phyloP scores from a whole-genome alignment of 2,888 invertebrate species.

The Pollenia labialis region DNA sequence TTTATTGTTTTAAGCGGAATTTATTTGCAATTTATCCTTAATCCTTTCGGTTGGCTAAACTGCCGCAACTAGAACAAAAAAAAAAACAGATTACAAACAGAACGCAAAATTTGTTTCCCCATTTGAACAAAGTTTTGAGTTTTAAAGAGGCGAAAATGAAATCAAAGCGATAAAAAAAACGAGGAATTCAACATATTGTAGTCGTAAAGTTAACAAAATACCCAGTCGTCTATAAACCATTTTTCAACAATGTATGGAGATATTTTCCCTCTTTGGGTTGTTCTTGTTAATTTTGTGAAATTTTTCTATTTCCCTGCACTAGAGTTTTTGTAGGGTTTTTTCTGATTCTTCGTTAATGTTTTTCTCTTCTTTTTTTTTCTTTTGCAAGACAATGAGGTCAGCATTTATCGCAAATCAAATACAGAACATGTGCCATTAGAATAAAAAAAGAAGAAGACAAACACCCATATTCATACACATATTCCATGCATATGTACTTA shows the following conservation, averaged over 20 bases:
- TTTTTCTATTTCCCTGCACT: slow-evolving; percentile 5
- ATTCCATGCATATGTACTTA: background rate
- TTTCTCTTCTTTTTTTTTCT: slow-evolving; percentile 35
- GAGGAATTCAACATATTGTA: slow-evolving; percentile 13
- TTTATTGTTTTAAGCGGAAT: slow-evolving; percentile 53
- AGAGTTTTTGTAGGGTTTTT: slow-evolving; percentile 3
- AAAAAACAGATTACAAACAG: background rate
- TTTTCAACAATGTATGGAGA: slow-evolving; percentile 17
- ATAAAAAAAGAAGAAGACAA: slow-evolving; percentile 5
- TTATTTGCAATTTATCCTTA: slow-evolving; percentile 56
- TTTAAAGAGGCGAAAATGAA: slow-evolving; percentile 26
- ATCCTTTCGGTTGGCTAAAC: slow-evolving; percentile 57
- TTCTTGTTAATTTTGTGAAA: background rate
- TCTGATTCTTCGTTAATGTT: slow-evolving; percentile 14
- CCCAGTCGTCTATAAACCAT: slow-evolving; percentile 24
- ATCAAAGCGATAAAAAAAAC: background rate
- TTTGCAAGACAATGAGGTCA: slow-evolving; percentile 71
- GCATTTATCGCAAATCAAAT: slow-evolving; percentile 72
- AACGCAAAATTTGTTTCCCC: slow-evolving; percentile 29
- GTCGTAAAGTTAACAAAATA: slow-evolving; percentile 46
- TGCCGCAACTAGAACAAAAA: slow-evolving; percentile 20
- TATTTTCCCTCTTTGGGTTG: slow-evolving; percentile 3
- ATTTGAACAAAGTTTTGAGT: slow-evolving; percentile 11
- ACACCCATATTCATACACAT: background rate
- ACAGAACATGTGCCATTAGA: slow-evolving; percentile 69